Evolutionary conservation across 23 tunicate genomes (phyloP).

Genomic region (Oikopleura vanhoeffeni): DNA sequence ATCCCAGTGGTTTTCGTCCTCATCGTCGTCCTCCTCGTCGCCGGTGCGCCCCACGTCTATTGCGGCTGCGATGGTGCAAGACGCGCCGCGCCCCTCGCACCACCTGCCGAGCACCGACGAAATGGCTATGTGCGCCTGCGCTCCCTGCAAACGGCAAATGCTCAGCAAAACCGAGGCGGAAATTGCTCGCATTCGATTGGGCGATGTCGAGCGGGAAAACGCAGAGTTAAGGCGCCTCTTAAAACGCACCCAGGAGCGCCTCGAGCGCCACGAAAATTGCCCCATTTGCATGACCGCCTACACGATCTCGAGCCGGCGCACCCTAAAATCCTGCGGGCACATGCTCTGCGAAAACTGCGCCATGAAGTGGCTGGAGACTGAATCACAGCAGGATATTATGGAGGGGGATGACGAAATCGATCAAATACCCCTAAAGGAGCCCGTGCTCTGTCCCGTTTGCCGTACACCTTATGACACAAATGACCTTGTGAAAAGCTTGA

Average conservation of each 20-base stretch:
- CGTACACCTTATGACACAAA: slow-evolving; percentile 3
- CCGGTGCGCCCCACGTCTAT: too few relatives aligned
- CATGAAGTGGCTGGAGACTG: not conserved
- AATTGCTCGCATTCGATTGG: not conserved
- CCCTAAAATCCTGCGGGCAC: not conserved
- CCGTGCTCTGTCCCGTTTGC: not conserved
- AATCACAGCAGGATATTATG: not conserved
- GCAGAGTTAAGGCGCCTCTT: not conserved
- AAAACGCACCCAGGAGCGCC: not conserved
- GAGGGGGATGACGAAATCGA: not conserved
- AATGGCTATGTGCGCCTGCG: not conserved
- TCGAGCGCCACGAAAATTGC: not conserved
- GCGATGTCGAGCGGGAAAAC: not conserved
- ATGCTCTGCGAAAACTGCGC: not conserved
- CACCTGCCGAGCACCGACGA: too few relatives aligned
- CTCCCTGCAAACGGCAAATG: not conserved
- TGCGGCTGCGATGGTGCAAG: not conserved
- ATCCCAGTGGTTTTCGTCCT: not conserved
- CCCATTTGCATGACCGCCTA: not conserved
- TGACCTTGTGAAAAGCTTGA: slow-evolving; percentile 3
- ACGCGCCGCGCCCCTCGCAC: too few relatives aligned
- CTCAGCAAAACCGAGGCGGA: not conserved
- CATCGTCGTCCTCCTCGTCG: too few relatives aligned
- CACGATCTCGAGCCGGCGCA: not conserved
- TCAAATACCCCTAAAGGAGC: not conserved